Conservation (phyloP, 2,888 invertebrate genomes). For the Sarcophaga caerulescens region DNA sequence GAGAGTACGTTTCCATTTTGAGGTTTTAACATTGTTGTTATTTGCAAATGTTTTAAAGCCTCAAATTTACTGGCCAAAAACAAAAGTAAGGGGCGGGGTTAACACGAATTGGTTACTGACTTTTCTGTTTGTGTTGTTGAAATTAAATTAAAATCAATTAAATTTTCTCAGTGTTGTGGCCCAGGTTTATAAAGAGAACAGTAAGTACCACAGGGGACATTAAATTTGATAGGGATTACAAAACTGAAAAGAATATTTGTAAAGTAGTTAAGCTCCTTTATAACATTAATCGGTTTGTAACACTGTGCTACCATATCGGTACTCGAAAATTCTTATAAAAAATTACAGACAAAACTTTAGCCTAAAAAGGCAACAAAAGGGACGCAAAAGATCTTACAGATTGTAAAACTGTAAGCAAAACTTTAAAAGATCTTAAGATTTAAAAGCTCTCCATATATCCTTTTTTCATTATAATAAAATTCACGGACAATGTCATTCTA, state of each 20-base stretch:
- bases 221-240: not conserved
- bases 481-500: too few relatives aligned
- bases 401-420: too few relatives aligned
- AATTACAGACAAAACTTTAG: too few relatives aligned
- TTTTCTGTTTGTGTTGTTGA: slow-evolving; percentile 45
- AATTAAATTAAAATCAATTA: slow-evolving; percentile 68
- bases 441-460: not conserved
- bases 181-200: not conserved
- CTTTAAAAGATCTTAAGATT: too few relatives aligned
- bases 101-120: not conserved
- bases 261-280: too few relatives aligned
- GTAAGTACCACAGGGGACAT: not conserved
- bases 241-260: too few relatives aligned
- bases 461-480: not conserved
- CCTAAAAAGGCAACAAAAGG: too few relatives aligned
- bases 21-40: slow-evolving; percentile 66
- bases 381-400: too few relatives aligned
- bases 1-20: slow-evolving; percentile 46
- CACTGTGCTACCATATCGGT: too few relatives aligned
- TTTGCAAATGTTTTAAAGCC: slow-evolving; percentile 63
- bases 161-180: slow-evolving; percentile 23
- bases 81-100: not conserved
- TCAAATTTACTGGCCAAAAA: slow-evolving; percentile 33
- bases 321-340: too few relatives aligned
- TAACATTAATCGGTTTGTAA: too few relatives aligned